Percentiles rank a stretch among this genome's conserved stretches.
phyloP scores from a whole-genome alignment of 2,113 vertebrate species.

The Ictalurus punctatus region DNA sequence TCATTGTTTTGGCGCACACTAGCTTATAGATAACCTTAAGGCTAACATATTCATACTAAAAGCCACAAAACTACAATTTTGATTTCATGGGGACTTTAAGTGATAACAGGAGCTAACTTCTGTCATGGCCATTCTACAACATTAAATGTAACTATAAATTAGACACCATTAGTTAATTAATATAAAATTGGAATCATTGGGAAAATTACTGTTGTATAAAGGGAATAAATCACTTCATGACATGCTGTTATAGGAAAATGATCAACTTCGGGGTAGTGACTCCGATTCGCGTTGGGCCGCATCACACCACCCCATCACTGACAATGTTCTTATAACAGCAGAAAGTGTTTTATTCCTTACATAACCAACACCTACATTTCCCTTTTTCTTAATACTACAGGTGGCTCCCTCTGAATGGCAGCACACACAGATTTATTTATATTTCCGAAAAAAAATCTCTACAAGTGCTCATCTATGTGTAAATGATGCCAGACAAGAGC shows the following conservation, averaged over 20 bases:
- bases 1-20: too few species aligned
- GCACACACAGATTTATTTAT: not conserved
- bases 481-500: slow-evolving; percentile 1
- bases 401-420: not conserved
- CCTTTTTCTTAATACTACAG: not conserved
- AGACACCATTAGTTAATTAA: not conserved
- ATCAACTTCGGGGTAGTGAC: not conserved
- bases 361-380: not conserved
- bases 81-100: not conserved
- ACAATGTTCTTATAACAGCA: not conserved
- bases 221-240: not conserved
- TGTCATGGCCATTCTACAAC: not conserved
- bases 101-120: not conserved
- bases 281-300: not conserved
- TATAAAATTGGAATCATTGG: not conserved
- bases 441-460: not conserved
- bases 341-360: not conserved
- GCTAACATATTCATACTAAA: too few species aligned
- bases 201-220: not conserved
- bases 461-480: not conserved
- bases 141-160: not conserved
- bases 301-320: too few species aligned
- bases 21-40: too few species aligned
- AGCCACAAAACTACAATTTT: too few species aligned
- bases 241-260: not conserved